These are phyloP conservation scores for Porites australiensis DNA, from an alignment of 64 coral and sea anemone species.

Conservation along the genomic window DNA sequence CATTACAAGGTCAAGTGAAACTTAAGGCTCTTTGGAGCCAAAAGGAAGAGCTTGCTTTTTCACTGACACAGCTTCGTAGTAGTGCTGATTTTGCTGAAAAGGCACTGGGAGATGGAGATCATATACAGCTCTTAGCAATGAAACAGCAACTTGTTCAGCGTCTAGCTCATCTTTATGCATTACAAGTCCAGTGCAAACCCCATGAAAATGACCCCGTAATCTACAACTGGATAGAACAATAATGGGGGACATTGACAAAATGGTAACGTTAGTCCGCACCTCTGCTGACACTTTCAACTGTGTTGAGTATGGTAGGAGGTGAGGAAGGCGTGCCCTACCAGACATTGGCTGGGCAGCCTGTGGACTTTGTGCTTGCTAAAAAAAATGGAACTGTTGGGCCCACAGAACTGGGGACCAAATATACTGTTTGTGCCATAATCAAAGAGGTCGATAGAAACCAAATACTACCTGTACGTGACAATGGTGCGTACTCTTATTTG, in stretches of 20 bases:
- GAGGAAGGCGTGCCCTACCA: slow-evolving; percentile 7
- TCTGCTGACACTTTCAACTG: background rate
- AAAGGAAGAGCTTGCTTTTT: background rate
- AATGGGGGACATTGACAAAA: background rate
- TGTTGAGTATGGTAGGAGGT: slow-evolving; percentile 12
- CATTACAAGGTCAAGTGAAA: slow-evolving; percentile 11
- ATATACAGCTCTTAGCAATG: slow-evolving; percentile 27
- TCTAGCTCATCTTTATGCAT: slow-evolving; percentile 3
- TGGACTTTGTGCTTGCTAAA: background rate
- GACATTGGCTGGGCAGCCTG: background rate
- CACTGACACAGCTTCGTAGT: slow-evolving; percentile 24
- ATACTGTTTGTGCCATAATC: background rate
- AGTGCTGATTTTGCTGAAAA: slow-evolving; percentile 15
- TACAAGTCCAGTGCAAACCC: slow-evolving; percentile 16
- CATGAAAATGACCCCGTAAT: background rate
- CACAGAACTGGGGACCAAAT: background rate
- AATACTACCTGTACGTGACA: background rate
- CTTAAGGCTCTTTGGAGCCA: slow-evolving; percentile 21
- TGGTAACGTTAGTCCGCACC: background rate
- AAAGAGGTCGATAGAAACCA: background rate
- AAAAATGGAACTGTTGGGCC: background rate
- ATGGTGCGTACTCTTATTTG: background rate
- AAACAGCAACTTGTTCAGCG: background rate
- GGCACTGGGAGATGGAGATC: background rate
- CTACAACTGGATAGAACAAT: slow-evolving; percentile 7